phyloP scores from a whole-genome alignment of 2,888 invertebrate genomes.

The Synergus umbraculus region DNA sequence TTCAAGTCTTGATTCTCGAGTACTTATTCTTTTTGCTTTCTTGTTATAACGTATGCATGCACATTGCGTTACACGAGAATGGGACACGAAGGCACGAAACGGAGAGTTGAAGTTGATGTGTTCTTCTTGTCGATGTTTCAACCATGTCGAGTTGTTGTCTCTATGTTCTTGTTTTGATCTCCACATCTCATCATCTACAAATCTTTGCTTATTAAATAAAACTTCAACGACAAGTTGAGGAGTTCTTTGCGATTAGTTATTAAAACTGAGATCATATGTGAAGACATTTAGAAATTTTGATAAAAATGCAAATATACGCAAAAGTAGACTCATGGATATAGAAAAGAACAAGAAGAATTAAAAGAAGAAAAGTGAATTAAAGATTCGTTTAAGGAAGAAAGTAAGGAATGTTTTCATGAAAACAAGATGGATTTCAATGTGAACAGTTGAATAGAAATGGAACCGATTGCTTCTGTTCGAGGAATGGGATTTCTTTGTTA shows the following conservation, averaged over 20 bases:
- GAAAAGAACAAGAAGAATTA: no score
- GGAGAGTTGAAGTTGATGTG: neutral
- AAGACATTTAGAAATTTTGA: no score
- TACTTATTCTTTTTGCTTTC: neutral
- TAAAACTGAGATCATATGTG: no score
- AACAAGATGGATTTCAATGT: neutral
- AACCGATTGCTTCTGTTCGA: constrained; percentile 7
- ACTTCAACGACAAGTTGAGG: neutral
- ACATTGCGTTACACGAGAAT: neutral
- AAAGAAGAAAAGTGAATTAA: no score
- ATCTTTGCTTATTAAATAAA: neutral
- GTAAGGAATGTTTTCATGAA: constrained; percentile 13
- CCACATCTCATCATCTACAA: neutral
- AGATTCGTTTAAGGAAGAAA: no score
- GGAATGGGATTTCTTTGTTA: constrained; percentile 24
- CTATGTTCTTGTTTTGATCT: neutral
- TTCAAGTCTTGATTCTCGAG: neutral
- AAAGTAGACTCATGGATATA: no score
- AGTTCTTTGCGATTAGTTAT: neutral
- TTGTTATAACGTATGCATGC: neutral
- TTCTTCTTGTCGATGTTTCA: neutral
- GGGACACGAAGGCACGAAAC: neutral
- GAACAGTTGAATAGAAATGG: constrained; percentile 26
- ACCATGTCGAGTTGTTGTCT: neutral
- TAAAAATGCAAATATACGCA: no score